These are phyloP conservation scores for Micromussa lordhowensis DNA, from an alignment of 92 coral and sea anemone genomes.

Conservation along the genomic window DNA sequence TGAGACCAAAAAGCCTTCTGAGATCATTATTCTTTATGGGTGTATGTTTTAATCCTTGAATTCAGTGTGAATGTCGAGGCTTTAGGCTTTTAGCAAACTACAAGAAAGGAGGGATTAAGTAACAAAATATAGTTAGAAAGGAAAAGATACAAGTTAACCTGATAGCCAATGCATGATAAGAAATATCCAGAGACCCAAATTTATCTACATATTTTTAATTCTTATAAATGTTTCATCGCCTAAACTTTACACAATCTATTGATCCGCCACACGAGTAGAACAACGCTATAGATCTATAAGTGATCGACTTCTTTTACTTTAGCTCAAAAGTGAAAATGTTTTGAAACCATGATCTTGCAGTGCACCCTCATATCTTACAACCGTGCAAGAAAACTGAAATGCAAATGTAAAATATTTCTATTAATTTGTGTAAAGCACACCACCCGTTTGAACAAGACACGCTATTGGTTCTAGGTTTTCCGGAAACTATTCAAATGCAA, in stretches of 20 bases:
- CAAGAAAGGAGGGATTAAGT: not conserved
- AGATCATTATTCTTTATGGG: not conserved
- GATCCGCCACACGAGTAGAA: not conserved
- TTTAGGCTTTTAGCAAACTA: not conserved
- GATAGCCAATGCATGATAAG: not conserved
- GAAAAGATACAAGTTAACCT: slow-evolving; percentile 3
- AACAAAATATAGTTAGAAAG: slow-evolving; percentile 1
- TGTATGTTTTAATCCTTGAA: not conserved
- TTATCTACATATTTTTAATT: not conserved
- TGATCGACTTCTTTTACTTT: not conserved
- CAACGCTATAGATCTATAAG: not conserved
- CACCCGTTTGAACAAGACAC: not conserved
- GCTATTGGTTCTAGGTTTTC: not conserved
- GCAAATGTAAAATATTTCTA: not conserved
- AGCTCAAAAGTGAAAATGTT: not conserved
- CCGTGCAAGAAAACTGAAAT: not conserved
- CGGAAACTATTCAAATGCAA: not conserved
- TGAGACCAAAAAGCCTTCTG: not conserved
- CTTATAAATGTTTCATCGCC: slow-evolving; percentile 21
- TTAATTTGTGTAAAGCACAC: not conserved
- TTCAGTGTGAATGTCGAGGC: not conserved
- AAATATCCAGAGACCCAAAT: not conserved
- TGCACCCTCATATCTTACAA: not conserved
- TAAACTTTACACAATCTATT: not conserved
- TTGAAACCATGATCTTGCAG: not conserved